phyloP scores from a whole-genome alignment of 2,797 vertebrate species.

The Takifugu ocellatus region DNA sequence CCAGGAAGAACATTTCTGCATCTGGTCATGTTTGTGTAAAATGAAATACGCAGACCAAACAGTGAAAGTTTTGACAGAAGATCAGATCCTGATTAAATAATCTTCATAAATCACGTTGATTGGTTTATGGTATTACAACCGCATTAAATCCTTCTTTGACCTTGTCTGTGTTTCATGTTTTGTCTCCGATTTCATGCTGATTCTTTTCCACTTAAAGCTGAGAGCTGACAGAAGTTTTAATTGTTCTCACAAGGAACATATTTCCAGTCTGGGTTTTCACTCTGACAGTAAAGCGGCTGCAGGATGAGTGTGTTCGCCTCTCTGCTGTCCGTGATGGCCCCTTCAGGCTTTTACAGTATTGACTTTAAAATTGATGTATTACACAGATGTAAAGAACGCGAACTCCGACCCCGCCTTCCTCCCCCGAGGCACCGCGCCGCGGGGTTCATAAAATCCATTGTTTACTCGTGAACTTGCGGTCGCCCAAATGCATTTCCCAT shows the following conservation, averaged over 20 bases:
- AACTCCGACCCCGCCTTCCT: constrained; percentile 27
- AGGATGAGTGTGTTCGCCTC: background rate
- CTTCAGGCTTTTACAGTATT: constrained; percentile 2
- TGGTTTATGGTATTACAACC: too few relatives aligned
- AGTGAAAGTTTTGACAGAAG: background rate
- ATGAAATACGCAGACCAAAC: background rate
- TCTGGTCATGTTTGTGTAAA: constrained; percentile 1
- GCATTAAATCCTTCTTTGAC: too few relatives aligned
- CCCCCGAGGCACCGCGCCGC: constrained; percentile 13
- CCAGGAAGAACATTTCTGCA: constrained; percentile 4
- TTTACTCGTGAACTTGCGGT: constrained; percentile 39
- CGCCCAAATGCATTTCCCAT: constrained; percentile 42
- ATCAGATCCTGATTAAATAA: background rate
- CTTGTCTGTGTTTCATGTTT: too few relatives aligned
- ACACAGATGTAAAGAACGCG: constrained; percentile 41
- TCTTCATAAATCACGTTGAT: background rate
- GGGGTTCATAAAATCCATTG: constrained; percentile 39
- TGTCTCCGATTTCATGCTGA: too few relatives aligned
- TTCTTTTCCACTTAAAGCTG: too few relatives aligned
- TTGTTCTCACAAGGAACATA: too few relatives aligned
- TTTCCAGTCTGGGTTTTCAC: too few relatives aligned
- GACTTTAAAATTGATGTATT: constrained; percentile 28
- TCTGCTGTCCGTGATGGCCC: background rate
- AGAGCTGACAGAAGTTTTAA: too few relatives aligned
- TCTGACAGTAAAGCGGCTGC: background rate